Percentiles rank a stretch among this genome's conserved stretches.
Evolutionary conservation across 2,888 invertebrate genomes (phyloP).

Genomic region (Autographa pulchrina): DNA sequence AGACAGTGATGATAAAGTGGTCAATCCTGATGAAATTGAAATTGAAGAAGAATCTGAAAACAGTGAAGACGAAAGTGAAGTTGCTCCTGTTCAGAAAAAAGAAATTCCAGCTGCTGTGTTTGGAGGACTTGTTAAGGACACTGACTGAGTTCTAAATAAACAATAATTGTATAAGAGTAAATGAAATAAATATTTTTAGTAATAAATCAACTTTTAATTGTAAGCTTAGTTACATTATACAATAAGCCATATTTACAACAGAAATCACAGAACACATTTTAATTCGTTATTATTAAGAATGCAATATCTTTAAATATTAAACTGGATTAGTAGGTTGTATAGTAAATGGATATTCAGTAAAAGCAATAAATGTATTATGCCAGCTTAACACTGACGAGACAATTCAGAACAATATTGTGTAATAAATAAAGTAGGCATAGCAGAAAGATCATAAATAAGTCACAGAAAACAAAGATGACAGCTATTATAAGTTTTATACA

Average conservation of each 20-base stretch:
- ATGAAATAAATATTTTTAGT: constrained; percentile 49
- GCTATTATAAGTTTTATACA: constrained; percentile 22
- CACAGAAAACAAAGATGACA: constrained; percentile 1
- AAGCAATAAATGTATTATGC: constrained; percentile 27
- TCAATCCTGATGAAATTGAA: constrained; percentile 96
- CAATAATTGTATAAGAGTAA: constrained; percentile 32
- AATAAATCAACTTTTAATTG: constrained; percentile 76
- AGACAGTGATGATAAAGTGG: constrained; percentile 91
- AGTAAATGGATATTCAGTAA: constrained; percentile 15
- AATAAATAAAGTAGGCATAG: constrained; percentile 35
- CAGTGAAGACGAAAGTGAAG: constrained; percentile 90
- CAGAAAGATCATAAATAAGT: constrained; percentile 29
- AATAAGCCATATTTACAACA: constrained; percentile 80
- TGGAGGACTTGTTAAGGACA: constrained; percentile 91
- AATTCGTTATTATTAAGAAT: constrained; percentile 55
- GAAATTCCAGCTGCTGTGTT: constrained; percentile 97
- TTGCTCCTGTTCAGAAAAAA: constrained; percentile 95
- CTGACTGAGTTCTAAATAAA: constrained; percentile 54
- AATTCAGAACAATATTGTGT: constrained; percentile 37
- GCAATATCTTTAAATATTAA: constrained; percentile 43
- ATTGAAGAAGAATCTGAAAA: constrained; percentile 94
- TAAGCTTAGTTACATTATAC: constrained; percentile 76
- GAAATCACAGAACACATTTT: constrained; percentile 80
- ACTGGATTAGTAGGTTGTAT: constrained; percentile 32
- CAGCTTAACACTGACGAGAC: constrained; percentile 36